These are phyloP conservation scores for Prorops nasuta DNA, from an alignment of 1,140 invertebrate species.

Conservation along the genomic window DNA sequence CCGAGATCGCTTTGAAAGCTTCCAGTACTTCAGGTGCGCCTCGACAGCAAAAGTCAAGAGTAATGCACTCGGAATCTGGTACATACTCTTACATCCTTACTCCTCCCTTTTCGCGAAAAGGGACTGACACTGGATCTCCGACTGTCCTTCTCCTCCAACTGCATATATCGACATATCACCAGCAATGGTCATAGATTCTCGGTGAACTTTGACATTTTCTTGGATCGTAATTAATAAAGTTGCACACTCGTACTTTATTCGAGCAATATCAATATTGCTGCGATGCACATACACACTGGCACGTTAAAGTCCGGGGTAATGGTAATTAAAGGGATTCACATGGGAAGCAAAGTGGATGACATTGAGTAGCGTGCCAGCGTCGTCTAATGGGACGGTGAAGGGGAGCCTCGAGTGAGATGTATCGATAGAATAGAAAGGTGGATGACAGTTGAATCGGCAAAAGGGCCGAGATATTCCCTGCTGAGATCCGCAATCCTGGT, in stretches of 20 bases:
- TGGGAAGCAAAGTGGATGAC: neutral
- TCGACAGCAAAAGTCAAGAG: neutral
- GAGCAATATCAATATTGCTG: neutral
- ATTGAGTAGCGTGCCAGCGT: neutral
- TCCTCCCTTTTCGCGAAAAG: neutral
- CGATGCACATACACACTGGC: neutral
- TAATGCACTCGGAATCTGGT: neutral
- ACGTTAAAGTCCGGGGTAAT: neutral
- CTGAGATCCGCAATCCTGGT: neutral
- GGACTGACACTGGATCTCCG: too few relatives aligned
- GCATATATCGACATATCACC: too few relatives aligned
- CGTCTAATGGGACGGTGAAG: too few relatives aligned
- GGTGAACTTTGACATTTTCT: too few relatives aligned
- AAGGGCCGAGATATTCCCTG: neutral
- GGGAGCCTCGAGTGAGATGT: too few relatives aligned
- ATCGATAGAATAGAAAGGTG: neutral
- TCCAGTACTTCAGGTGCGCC: neutral
- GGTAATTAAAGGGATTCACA: neutral
- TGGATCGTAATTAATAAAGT: too few relatives aligned
- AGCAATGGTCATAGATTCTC: too few relatives aligned
- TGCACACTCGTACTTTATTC: neutral
- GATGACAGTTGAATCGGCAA: neutral
- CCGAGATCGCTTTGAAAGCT: neutral
- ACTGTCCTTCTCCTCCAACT: too few relatives aligned
- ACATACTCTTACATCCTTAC: too few relatives aligned